A percentile compares a stretch with the other conserved stretches of the same genome.
Evolutionary conservation across 2,113 vertebrate species (phyloP).

Genomic region (Microcebus tavaratra): DNA sequence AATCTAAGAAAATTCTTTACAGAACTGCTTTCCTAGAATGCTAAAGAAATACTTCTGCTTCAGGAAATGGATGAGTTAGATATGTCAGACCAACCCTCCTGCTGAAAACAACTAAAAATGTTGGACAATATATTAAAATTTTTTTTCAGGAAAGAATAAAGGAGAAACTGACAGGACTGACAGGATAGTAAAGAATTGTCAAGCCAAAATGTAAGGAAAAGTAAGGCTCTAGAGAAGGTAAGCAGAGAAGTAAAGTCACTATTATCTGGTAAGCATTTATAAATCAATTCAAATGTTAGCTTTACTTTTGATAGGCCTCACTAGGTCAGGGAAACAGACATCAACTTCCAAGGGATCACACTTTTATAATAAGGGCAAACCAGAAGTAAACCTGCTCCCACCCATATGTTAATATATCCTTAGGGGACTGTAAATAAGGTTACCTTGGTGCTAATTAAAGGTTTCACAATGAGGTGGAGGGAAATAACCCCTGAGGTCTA

Average conservation of each 20-base stretch:
- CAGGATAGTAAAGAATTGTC: not conserved
- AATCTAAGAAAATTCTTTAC: conserved; percentile 44
- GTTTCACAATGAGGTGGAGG: not conserved
- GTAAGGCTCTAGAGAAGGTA: not conserved
- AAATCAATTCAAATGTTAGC: not conserved
- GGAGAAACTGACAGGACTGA: not conserved
- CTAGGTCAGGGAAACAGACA: not conserved
- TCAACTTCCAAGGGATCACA: not conserved
- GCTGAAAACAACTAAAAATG: conserved; percentile 35
- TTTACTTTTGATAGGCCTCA: not conserved
- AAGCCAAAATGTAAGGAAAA: conserved; percentile 34
- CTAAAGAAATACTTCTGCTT: not conserved
- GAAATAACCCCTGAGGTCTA: not conserved
- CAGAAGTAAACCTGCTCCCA: conserved; percentile 25
- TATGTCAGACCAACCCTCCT: not conserved
- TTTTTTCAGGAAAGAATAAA: not conserved
- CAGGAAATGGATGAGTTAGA: not conserved
- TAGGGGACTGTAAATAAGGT: not conserved
- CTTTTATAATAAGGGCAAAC: not conserved
- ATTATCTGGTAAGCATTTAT: not conserved
- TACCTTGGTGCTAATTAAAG: not conserved
- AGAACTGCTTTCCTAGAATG: conserved; percentile 19
- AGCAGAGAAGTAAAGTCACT: conserved; percentile 2
- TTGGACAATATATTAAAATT: not conserved
- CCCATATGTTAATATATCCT: not conserved